Percentiles rank a stretch among this genome's conserved stretches.
These are phyloP conservation scores for Chesias legatella DNA, from an alignment of 2,888 invertebrate genomes.

Conservation along the genomic window DNA sequence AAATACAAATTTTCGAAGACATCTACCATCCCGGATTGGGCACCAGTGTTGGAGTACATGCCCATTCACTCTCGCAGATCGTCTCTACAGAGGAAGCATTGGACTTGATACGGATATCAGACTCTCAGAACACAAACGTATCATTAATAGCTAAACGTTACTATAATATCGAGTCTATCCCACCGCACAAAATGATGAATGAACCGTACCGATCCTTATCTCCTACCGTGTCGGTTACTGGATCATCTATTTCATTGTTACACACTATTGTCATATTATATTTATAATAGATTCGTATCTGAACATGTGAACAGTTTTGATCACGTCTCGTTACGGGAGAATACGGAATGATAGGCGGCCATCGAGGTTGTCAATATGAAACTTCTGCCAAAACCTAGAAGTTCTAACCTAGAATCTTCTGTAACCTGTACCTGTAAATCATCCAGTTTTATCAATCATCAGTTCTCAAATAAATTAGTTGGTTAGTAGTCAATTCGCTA, in stretches of 20 bases:
- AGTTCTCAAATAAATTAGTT: no score
- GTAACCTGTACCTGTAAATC: no score
- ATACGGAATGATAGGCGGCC: slow-evolving; percentile 4
- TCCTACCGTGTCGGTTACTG: slow-evolving; percentile 39
- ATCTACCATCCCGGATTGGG: no score
- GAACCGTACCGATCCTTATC: slow-evolving; percentile 55
- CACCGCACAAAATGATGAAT: slow-evolving; percentile 55
- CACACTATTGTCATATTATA: slow-evolving; percentile 66
- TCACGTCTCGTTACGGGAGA: slow-evolving; percentile 39
- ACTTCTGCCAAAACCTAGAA: background rate
- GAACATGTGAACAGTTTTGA: slow-evolving; percentile 45
- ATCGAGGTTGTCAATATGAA: background rate
- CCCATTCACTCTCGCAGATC: no score
- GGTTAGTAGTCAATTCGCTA: background rate
- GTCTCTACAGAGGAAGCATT: no score
- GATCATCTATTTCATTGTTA: slow-evolving; percentile 60
- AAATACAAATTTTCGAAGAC: no score
- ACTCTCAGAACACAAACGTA: slow-evolving; percentile 15
- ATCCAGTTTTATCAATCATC: no score
- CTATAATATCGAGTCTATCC: slow-evolving; percentile 44
- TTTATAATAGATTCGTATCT: slow-evolving; percentile 62
- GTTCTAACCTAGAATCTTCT: background rate
- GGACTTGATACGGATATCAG: no score
- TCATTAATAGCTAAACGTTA: slow-evolving; percentile 41
- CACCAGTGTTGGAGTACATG: no score